Conservation (phyloP, 2,888 invertebrate species). For the Pterobdella sp. region DNA sequence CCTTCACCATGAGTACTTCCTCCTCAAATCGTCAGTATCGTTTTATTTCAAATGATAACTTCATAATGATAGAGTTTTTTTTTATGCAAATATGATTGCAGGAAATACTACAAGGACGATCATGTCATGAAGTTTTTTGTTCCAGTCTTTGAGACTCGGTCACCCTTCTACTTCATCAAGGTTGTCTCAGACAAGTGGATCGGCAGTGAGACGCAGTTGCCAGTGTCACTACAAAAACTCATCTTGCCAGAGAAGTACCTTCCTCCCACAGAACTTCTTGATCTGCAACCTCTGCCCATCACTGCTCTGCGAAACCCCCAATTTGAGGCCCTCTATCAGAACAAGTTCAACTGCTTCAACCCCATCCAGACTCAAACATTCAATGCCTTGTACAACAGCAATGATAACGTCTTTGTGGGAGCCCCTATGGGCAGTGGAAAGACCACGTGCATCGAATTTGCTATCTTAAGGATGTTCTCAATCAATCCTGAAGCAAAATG, state of each 20-base stretch:
- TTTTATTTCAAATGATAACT: neutral
- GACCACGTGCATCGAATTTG: constrained; percentile 91
- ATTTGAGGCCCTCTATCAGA: constrained; percentile 75
- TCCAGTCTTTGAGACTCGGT: constrained; percentile 93
- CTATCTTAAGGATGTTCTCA: constrained; percentile 68
- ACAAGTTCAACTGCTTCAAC: constrained; percentile 86
- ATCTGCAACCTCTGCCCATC: constrained; percentile 85
- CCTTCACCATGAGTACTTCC: constrained; percentile 88
- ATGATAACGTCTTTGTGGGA: constrained; percentile 88
- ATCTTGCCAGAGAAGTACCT: constrained; percentile 95
- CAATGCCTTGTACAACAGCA: constrained; percentile 93
- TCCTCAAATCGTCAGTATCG: constrained; percentile 63
- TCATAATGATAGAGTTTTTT: neutral
- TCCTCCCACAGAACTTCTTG: constrained; percentile 91
- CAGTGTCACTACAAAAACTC: constrained; percentile 91
- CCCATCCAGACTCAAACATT: constrained; percentile 99
- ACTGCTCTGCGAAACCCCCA: constrained; percentile 79
- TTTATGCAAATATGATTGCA: constrained; percentile 41
- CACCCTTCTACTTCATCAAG: constrained; percentile 89
- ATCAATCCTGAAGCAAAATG: constrained; percentile 60
- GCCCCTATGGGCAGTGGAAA: constrained; percentile 59
- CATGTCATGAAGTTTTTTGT: constrained; percentile 95
- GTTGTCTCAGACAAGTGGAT: constrained; percentile 57
- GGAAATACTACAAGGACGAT: constrained; percentile 86
- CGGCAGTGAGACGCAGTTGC: constrained; percentile 83